Base-by-base conservation (phyloP, 2,113 vertebrate genomes). In the Centropus bengalensis region DNA sequence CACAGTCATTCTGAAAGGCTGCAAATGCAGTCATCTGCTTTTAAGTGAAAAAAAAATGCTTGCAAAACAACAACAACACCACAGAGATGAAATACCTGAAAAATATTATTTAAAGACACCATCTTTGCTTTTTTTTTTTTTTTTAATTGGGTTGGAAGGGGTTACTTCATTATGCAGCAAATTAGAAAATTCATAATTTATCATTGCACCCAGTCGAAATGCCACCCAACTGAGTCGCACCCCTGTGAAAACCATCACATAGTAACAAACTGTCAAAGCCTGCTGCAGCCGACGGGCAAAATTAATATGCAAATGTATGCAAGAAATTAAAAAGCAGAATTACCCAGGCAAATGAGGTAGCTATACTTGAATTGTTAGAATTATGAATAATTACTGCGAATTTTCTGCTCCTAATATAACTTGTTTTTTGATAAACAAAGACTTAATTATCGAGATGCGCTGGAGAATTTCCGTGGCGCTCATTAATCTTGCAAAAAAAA, bases 351-450 rank as follows among this genome's bases (percentile, higher is more conserved):
- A 99, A 99, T 99, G 99, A 99, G 99, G 99, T 99, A 99, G 99
- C 99, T 99, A 99, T 99, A 99, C 99, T 99, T 99, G 99, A 99
- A 99, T 99, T 99, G 99, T 99, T 99, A 99, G 99, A 99, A 99
- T 99, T 99, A 99, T 99, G 99, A 99, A 99, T 99, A 99, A 99
- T 99, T 99, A 99, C 99, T 99, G 99, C 98, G 98, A 99, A 99
- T 99, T 99, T 99, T 99, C 99, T 99, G 99, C 99, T 99, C 99
- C 99, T 99, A 99, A 99, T 99, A 99, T 99, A 99, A 99, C 99
- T 99, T 99, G 99, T 99, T 99, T 99, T 99, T 99, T 99, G 99
- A 99, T 99, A 99, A 99, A 99, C 99, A 99, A 99, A 99, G 99
- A 99, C 99, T 99, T 99, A 99, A 99, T 99, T 99, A 99, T 99